Evolutionary conservation across 92 coral and sea anemone genomes (phyloP).

Genomic region (Plumapathes pennacea): DNA sequence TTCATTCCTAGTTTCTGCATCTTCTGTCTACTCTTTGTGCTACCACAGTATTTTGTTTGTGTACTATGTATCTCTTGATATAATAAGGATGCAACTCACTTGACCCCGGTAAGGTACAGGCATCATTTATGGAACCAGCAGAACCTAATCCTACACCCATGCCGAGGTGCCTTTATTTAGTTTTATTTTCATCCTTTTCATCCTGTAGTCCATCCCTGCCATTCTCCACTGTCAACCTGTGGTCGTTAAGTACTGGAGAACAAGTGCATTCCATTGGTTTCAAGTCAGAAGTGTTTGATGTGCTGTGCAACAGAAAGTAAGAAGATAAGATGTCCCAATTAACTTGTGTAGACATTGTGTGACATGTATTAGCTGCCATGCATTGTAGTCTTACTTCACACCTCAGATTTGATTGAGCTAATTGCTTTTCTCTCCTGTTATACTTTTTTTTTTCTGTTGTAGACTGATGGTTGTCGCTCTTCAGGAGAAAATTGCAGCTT

Average conservation of each 20-base stretch:
- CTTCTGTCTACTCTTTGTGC: not conserved
- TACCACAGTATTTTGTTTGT: no score
- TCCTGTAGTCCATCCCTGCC: slow-evolving; percentile 85
- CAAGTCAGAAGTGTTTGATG: slow-evolving; percentile 92
- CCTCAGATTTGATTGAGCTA: no score
- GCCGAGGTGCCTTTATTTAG: no score
- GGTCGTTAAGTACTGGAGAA: slow-evolving; percentile 90
- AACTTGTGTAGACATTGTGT: not conserved
- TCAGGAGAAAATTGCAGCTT: slow-evolving; percentile 97
- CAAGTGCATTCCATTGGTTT: slow-evolving; percentile 92
- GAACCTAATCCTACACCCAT: no score
- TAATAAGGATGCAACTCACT: no score
- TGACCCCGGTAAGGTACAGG: no score
- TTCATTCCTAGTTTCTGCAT: no score
- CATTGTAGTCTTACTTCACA: no score
- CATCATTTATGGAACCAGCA: no score
- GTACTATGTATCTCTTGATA: no score
- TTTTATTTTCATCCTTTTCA: not conserved
- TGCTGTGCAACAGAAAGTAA: slow-evolving; percentile 83
- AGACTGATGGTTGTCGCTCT: slow-evolving; percentile 92
- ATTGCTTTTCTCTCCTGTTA: no score
- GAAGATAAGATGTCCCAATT: not conserved
- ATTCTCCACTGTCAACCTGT: slow-evolving; percentile 92
- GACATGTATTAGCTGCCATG: no score
- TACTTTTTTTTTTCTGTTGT: not conserved